Percentiles rank a stretch among this genome's conserved stretches.
Conservation (phyloP, 2,797 vertebrate species). For the Chrysocyon brachyurus region DNA sequence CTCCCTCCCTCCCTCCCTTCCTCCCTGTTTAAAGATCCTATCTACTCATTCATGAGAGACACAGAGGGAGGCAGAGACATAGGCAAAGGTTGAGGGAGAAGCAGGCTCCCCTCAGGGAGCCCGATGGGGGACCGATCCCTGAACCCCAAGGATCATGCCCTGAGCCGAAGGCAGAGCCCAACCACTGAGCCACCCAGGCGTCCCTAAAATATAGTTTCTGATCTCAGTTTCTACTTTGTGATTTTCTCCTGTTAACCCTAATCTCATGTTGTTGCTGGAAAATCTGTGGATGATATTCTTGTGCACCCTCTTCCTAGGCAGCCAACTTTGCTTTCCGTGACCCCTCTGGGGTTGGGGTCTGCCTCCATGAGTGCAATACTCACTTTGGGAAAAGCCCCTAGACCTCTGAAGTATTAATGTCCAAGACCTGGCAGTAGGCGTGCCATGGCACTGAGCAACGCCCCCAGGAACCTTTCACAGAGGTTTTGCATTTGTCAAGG, state of each 20-base stretch:
- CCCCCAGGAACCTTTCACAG: neutral
- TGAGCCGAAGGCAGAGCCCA: too few species aligned
- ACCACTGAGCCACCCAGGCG: too few species aligned
- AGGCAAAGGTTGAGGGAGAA: too few species aligned
- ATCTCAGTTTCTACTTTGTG: neutral
- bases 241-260: neutral
- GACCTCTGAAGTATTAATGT: neutral
- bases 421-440: rapidly evolving
- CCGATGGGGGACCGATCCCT: too few species aligned
- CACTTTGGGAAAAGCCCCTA: neutral
- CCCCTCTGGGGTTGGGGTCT: neutral
- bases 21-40: too few species aligned
- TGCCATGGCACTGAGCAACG: neutral
- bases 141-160: too few species aligned
- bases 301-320: neutral
- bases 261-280: neutral
- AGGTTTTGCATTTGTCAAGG: neutral
- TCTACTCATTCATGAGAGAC: too few species aligned
- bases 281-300: neutral
- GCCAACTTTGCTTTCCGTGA: neutral
- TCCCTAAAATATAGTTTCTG: neutral
- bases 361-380: neutral
- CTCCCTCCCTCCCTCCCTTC: too few species aligned
- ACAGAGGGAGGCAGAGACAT: too few species aligned
- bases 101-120: too few species aligned